Base-by-base conservation (phyloP, 2,797 vertebrate genomes). In the Pygocentrus nattereri region DNA sequence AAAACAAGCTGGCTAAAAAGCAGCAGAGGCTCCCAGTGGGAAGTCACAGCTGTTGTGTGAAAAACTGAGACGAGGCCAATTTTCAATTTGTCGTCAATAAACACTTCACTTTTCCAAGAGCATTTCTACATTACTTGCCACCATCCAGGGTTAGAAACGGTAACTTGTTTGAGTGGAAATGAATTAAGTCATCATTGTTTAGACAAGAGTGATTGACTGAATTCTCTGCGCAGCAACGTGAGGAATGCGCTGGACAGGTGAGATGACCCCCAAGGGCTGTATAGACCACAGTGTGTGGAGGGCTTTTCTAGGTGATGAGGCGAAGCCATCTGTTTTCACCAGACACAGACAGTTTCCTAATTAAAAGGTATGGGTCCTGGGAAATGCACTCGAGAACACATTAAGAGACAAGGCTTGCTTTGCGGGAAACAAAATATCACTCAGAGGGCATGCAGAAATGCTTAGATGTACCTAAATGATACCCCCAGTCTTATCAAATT, bases 271-370 rank as follows among this genome's bases (percentile, higher is more conserved):
- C 79, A 30, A 89, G 92, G 92, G 88, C 87, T 90, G 79, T 86
- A 81, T 72, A 78, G 25, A 78, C 64, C 85, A 64, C 85, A 88
- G 80, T 88, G 79, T 91, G 88, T 81, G 82, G 70, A 88, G 83
- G 83, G 76, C 84, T 87, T 92, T 91, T 90, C 91, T 89, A 92
- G 90, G 90, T 86, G 83, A 85, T 86, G 86, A 82, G 89, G 82
- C 88, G 84, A 88, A 90, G 92, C 89, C 93, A 93, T 92, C 92
- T 95, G 93, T 93, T 92, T 80, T 86, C 89, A 89, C 86, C 87
- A 94, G 89, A 89, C 91, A 84, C 85, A 74, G 79, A 92, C 85
- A 76, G 68, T 68, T 68, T 85, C 82, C 89, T 93, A 94, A 94
- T 92, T 95, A 92, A 93, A 93, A 93, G 92, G 93, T 91, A 89